Conservation (phyloP, 1,140 invertebrate species). For the Leptinotarsa undecemlineata region DNA sequence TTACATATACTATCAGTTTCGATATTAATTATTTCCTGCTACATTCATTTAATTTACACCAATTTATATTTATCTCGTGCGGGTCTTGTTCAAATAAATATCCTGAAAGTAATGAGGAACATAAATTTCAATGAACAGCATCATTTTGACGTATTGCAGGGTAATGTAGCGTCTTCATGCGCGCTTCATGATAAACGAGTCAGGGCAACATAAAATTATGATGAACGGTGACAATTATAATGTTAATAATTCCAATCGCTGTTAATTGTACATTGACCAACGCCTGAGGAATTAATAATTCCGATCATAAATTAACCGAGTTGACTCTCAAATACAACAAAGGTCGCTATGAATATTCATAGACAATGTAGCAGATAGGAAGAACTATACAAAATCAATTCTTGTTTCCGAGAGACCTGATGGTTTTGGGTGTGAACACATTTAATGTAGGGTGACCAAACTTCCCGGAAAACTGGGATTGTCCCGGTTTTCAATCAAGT, state of each 20-base stretch:
- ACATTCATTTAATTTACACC: neutral
- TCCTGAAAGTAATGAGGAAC: neutral
- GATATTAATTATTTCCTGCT: too few species aligned
- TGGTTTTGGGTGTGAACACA: too few species aligned
- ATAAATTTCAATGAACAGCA: slow-evolving; percentile 2
- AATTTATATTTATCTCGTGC: neutral
- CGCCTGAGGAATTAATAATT: neutral
- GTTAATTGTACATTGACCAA: slow-evolving; percentile 5
- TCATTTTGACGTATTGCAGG: neutral
- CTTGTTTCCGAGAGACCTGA: too few species aligned
- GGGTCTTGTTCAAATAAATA: neutral
- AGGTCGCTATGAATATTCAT: slow-evolving; percentile 6
- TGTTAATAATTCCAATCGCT: slow-evolving; percentile 6
- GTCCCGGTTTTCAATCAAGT: too few species aligned
- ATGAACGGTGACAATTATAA: slow-evolving; percentile 8
- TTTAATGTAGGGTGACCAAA: too few species aligned
- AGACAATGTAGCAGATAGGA: neutral
- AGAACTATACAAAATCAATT: too few species aligned
- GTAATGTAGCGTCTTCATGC: slow-evolving; percentile 7
- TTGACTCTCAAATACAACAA: neutral
- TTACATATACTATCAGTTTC: too few species aligned
- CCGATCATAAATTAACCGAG: neutral
- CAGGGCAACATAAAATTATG: neutral
- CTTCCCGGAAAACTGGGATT: too few species aligned
- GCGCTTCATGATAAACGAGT: neutral